Conservation (phyloP, 2,888 invertebrate species). For the Orthosia incerta region DNA sequence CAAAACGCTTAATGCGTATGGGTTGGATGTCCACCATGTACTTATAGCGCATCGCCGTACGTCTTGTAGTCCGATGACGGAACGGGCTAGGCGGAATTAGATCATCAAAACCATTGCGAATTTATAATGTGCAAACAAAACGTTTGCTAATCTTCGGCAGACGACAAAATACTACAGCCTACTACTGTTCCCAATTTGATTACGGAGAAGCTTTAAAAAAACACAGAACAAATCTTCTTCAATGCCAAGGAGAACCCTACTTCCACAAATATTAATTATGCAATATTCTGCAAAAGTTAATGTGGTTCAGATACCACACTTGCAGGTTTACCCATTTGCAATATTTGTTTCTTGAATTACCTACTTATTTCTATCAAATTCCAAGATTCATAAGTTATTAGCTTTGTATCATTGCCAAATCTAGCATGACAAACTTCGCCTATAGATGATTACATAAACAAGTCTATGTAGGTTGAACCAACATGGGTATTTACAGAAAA, state of each 20-base stretch:
- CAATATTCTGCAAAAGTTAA: not conserved
- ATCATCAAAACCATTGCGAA: not conserved
- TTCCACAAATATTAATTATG: not conserved
- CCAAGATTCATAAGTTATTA: not conserved
- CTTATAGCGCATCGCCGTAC: no score
- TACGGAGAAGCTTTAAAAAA: not conserved
- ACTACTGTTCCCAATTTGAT: not conserved
- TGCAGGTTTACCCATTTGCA: not conserved
- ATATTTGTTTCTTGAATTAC: not conserved
- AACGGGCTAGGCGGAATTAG: no score
- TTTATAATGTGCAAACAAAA: no score
- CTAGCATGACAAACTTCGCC: slow-evolving; percentile 1
- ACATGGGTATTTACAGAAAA: slow-evolving; percentile 18
- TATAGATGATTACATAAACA: slow-evolving; percentile 21
- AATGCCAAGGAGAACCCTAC: no score
- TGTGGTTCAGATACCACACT: not conserved
- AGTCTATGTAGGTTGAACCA: slow-evolving; percentile 26
- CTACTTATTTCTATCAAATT: not conserved
- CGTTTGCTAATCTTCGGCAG: no score
- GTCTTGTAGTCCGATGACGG: no score
- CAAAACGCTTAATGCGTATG: no score
- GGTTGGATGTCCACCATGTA: no score
- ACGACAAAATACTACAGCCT: no score
- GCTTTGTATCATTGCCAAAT: slow-evolving; percentile 1
- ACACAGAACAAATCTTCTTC: not conserved